Percentiles rank a stretch among this genome's conserved stretches.
phyloP scores from a whole-genome alignment of 2,113 vertebrate species.

The Solenodon paradoxus region DNA sequence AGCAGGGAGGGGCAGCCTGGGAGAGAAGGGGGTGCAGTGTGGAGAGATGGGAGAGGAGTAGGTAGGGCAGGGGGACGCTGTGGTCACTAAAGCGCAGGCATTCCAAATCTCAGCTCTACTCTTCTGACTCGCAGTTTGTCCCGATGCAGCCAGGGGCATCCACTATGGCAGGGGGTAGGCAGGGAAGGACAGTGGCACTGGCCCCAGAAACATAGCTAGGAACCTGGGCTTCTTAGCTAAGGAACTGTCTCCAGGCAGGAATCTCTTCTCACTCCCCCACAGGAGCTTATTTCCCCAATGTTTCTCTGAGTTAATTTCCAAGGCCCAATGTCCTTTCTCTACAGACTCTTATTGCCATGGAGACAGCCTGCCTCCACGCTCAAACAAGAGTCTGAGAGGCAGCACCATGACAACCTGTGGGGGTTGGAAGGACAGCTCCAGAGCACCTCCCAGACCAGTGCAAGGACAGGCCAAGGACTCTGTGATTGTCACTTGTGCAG shows the following conservation, averaged over 20 bases:
- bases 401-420: slow-evolving; percentile 71
- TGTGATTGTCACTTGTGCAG: not conserved
- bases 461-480: not conserved
- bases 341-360: slow-evolving; percentile 70
- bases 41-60: not conserved
- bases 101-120: not conserved
- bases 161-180: not conserved
- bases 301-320: slow-evolving; percentile 49
- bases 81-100: not conserved
- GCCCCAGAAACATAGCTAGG: not conserved
- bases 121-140: not conserved
- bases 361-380: slow-evolving; percentile 59
- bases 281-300: slow-evolving; percentile 52
- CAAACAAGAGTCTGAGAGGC: slow-evolving; percentile 51
- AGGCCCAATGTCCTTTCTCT: slow-evolving; percentile 55
- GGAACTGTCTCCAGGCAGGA: not conserved
- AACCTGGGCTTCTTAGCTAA: not conserved
- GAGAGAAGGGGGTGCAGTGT: not conserved
- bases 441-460: not conserved
- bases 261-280: not conserved
- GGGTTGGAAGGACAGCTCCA: slow-evolving; percentile 43
- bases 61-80: too few relatives aligned
- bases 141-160: not conserved
- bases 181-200: not conserved
- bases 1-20: not conserved